Base-by-base conservation (phyloP, 2,888 invertebrate genomes). In the Lithophane ornitopus region DNA sequence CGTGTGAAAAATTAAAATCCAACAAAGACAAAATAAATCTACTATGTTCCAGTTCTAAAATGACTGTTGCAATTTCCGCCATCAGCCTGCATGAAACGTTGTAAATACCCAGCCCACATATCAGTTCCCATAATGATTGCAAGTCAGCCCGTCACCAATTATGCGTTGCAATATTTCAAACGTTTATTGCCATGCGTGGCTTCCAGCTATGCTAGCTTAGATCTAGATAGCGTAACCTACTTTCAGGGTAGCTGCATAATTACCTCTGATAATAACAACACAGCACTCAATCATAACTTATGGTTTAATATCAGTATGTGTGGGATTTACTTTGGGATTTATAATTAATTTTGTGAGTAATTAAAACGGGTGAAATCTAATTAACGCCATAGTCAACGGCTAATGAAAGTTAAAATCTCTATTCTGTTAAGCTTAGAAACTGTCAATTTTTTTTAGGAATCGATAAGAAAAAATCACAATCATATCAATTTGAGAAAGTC, bases 121-220 rank as follows among this genome's bases (percentile, higher is more conserved):
- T 84, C 70, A 59, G n/a, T 66, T 69, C 46, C 54, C 39, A 68
- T 59, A 70, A 68, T 68, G 81, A 76, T 81, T 76, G 85, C 82
- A 69, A 70, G 41, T 65, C 76, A 52, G 49, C 62, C 82, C 66
- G 83, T 85, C 83, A 85, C 82, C 82, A 85, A 83, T 83, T 83
- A 82, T 77, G 82, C 83, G 83, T 83, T 74, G 85, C 82, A 83
- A 83, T 83, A 83, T 83, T 83, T 83, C 83, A 83, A 68, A 61
- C 70, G 70, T 78, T 70, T 78, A 78, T 85, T 85, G 61, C 78
- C 63, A 81, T 82, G 85, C 85, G 83, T 83, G 85, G 82, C 85
- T 85, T 61, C 70, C 2, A 67, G 72, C 85, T 65, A 82, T 73
- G 78, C 81, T 34, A 22, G 85, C 83, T 83, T 82, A 82, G 83